A percentile compares a stretch with the other conserved stretches of the same genome.
Conservation (phyloP, 2,797 vertebrate genomes). For the Xerus rutilus region DNA sequence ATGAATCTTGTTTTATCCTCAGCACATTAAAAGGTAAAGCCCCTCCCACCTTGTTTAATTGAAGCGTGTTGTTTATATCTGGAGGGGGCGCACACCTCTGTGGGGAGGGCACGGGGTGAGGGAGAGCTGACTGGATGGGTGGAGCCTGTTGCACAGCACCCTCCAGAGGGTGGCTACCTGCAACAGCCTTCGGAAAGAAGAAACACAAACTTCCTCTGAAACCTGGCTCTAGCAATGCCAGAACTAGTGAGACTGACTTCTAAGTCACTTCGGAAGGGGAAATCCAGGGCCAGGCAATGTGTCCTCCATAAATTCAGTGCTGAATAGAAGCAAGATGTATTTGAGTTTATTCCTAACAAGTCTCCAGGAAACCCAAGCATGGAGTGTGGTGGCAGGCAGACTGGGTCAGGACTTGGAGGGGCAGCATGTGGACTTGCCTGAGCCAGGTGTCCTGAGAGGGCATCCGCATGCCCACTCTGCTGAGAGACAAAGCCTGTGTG, state of each 20-base stretch:
- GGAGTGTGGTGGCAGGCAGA: neutral
- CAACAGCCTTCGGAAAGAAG: neutral
- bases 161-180: neutral
- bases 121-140: neutral
- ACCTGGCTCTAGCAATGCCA: neutral
- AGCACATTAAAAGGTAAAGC: constrained; percentile 93
- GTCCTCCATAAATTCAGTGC: neutral
- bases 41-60: neutral
- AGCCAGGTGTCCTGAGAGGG: neutral
- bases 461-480: neutral
- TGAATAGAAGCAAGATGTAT: neutral
- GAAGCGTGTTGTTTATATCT: neutral
- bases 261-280: neutral
- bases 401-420: accelerated
- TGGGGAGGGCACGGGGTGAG: neutral
- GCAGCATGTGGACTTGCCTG: neutral
- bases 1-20: constrained; percentile 96
- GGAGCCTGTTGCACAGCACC: neutral
- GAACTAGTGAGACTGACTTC: neutral
- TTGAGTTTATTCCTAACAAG: neutral
- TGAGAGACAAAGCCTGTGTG: neutral
- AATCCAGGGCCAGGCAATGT: neutral
- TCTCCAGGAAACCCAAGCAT: neutral
- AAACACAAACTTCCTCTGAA: neutral
- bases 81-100: too few relatives aligned